Conservation (phyloP, 2,797 vertebrate genomes). For the Tokudaia tokunoshimensis region DNA sequence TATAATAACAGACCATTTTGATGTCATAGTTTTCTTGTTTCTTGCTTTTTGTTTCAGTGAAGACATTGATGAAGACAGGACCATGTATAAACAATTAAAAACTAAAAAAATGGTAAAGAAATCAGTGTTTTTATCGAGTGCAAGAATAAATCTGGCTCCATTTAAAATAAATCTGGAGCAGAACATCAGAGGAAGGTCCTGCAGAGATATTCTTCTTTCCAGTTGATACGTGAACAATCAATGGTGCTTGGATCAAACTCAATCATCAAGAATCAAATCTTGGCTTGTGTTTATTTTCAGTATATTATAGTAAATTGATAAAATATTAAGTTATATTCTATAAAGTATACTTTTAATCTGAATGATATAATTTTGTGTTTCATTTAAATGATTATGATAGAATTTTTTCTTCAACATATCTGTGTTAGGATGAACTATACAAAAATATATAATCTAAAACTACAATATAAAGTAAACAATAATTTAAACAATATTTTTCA, state of each 20-base stretch:
- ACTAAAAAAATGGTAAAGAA: too few relatives aligned
- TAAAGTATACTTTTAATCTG: not conserved
- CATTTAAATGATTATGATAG: not conserved
- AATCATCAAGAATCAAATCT: not conserved
- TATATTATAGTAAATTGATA: not conserved
- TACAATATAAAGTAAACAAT: not conserved
- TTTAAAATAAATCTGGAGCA: too few relatives aligned
- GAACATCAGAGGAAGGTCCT: too few relatives aligned
- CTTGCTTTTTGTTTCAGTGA: too few relatives aligned
- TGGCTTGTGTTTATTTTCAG: not conserved
- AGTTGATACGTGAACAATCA: too few relatives aligned
- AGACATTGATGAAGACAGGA: too few relatives aligned
- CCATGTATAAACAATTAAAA: too few relatives aligned
- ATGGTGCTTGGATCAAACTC: not conserved
- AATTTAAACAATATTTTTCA: not conserved
- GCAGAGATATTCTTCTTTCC: too few relatives aligned
- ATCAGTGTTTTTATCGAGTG: too few relatives aligned
- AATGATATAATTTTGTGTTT: not conserved
- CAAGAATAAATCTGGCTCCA: too few relatives aligned
- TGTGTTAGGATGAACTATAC: not conserved
- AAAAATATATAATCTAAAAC: not conserved
- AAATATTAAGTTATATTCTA: not conserved
- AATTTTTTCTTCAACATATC: not conserved
- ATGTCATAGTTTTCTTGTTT: too few relatives aligned
- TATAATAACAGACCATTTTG: too few relatives aligned